Evolutionary conservation across 2,888 invertebrate species (phyloP), one percentile per base, ranked within the genome.

Genomic region (Drosophila neotestacea): DNA sequence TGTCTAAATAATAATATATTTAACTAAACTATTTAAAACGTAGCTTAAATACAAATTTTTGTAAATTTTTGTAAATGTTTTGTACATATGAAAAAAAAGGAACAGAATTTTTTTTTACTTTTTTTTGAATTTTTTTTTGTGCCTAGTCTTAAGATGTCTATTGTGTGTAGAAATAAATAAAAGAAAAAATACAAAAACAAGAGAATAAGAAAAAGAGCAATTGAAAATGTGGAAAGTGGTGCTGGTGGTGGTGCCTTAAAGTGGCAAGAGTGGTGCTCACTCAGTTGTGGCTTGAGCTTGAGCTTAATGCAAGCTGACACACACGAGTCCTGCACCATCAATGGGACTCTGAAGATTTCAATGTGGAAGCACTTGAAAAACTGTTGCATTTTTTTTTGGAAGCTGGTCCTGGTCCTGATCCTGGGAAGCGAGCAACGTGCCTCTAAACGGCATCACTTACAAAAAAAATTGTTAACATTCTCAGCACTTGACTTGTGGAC

Each of bases 41-140:
- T 77, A 79, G 74, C 55, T 51, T 73, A 70, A 65, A 10, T 32
- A 9, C 36, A 10, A 56, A 67, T 69, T 83, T 73, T 86, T 83
- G 84, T 85, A 86, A 60, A 79, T 86, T 84, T 86, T 83, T 84
- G 83, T 84, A 84, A 84, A 84, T 84, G 79, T 79, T 86, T 80
- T 84, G 84, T 84, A 84, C 50, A 84, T 86, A 80, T 62, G 69
- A 62, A 65, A 36, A 34, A 55, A 51, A 47, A 50, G n/a, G 11
- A 65, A 52, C 28, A 34, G 34, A 48, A 48, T 7, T 51, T 77
- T 64, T 73, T 67, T 63, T 70, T 68, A 54, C 27, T 27, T 59
- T 54, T 69, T 48, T 66, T 63, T 52, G 56, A 38, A 44, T 65
- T 68, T 77, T 85, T 77, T 85, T 85, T 85, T 87, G 80, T 79